A percentile compares a stretch with the other conserved stretches of the same genome.
Conservation (phyloP, 2,888 invertebrate genomes). For the Anticlea derivata region DNA sequence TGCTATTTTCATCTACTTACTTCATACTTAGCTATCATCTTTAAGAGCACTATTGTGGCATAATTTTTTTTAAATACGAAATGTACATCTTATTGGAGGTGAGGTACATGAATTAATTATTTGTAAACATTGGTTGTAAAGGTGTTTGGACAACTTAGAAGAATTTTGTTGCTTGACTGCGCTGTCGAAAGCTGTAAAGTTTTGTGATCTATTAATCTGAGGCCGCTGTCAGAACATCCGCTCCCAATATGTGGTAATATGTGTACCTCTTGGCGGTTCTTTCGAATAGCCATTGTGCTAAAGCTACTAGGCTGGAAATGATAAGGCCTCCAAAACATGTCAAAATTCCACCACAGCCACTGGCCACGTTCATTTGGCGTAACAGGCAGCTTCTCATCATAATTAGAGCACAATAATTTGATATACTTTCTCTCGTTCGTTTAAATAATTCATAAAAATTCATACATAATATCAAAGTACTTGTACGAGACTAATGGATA, state of each 20-base stretch:
- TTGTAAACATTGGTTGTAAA: too few species aligned
- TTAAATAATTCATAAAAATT: slow-evolving; percentile 65
- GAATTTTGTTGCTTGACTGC: slow-evolving; percentile 4
- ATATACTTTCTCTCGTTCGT: slow-evolving; percentile 69
- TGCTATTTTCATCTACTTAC: too few species aligned
- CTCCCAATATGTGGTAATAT: slow-evolving; percentile 7
- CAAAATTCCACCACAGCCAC: slow-evolving; percentile 42
- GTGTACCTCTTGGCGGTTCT: slow-evolving; percentile 3
- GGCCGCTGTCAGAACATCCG: slow-evolving; percentile 23
- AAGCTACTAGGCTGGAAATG: slow-evolving; percentile 31
- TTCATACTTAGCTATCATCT: too few species aligned
- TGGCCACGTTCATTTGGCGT: slow-evolving; percentile 49
- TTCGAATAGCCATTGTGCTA: slow-evolving; percentile 25
- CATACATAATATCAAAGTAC: slow-evolving; percentile 48
- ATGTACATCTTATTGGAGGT: too few species aligned
- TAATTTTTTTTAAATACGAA: too few species aligned
- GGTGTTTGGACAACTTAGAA: neutral
- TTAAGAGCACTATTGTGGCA: too few species aligned
- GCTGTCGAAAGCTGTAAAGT: slow-evolving; percentile 9
- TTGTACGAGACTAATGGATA: slow-evolving; percentile 56
- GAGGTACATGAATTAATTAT: too few species aligned
- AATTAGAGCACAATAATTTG: slow-evolving; percentile 77
- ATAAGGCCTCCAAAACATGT: slow-evolving; percentile 29
- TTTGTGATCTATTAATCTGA: slow-evolving; percentile 27
- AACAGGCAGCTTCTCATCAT: slow-evolving; percentile 62